Conservation (phyloP, 2,797 vertebrate species). For the Lateolabrax maculatus region DNA sequence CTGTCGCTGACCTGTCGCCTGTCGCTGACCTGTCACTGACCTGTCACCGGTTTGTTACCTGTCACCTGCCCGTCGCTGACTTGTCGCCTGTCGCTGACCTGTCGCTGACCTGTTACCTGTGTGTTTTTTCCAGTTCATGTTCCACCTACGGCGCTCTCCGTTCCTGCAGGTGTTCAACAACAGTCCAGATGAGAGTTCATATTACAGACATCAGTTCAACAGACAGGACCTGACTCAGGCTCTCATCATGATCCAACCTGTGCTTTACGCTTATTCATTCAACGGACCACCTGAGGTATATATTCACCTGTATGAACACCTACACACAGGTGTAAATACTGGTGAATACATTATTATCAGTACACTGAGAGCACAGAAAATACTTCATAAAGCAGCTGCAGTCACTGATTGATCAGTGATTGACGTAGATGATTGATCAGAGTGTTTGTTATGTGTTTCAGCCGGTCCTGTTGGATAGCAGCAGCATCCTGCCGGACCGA, state of each 20-base stretch:
- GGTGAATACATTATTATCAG: not conserved
- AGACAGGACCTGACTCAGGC: conserved; percentile 97
- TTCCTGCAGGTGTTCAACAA: conserved; percentile 99
- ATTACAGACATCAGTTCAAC: conserved; percentile 97
- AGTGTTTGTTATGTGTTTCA: conserved; percentile 67
- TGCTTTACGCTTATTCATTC: conserved; percentile 97
- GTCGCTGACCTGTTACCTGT: not conserved
- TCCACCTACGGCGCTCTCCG: conserved; percentile 97
- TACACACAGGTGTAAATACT: not conserved
- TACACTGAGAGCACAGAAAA: not conserved
- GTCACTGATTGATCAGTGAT: not conserved
- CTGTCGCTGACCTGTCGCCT: no score
- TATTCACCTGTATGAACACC: not conserved
- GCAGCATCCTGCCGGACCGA: conserved; percentile 96
- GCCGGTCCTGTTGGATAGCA: conserved; percentile 97
- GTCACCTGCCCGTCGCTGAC: no score
- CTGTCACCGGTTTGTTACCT: no score
- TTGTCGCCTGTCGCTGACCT: not conserved
- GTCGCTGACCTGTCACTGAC: no score
- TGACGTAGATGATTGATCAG: not conserved
- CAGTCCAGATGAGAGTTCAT: conserved; percentile 97
- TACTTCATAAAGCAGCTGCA: not conserved
- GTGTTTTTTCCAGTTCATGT: conserved; percentile 92
- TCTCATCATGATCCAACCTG: conserved; percentile 97
- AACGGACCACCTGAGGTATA: conserved; percentile 95